Percentiles rank a stretch among this genome's conserved stretches.
Evolutionary conservation across 2,113 vertebrate genomes (phyloP).

Genomic region (Meriones unguiculatus): DNA sequence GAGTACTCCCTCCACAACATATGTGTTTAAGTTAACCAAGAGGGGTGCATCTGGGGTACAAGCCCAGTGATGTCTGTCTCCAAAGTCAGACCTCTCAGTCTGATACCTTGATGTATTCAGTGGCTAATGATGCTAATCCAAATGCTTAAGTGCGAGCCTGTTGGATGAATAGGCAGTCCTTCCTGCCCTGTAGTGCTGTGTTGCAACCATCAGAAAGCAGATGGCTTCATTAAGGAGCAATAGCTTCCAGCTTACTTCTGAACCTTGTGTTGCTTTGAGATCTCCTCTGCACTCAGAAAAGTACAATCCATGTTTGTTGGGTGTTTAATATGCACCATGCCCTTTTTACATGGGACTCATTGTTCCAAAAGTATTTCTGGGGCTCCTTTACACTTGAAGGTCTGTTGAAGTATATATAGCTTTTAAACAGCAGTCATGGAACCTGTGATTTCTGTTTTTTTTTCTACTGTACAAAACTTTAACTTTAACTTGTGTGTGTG

Average conservation of each 20-base stretch:
- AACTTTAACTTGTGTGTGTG: neutral
- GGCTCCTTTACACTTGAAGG: neutral
- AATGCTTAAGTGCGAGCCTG: neutral
- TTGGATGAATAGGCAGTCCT: neutral
- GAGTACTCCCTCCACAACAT: neutral
- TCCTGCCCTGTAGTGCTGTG: neutral
- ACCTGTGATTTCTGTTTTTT: neutral
- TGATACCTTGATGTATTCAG: neutral
- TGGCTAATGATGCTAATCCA: neutral
- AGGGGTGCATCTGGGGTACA: neutral
- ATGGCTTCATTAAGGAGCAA: neutral
- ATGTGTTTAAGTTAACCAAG: neutral
- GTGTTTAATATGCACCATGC: neutral
- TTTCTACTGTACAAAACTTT: neutral
- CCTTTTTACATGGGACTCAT: neutral
- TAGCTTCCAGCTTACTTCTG: neutral
- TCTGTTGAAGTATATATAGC: neutral
- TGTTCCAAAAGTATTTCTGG: neutral
- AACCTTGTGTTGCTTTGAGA: neutral
- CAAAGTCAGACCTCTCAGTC: neutral
- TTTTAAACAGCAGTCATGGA: neutral
- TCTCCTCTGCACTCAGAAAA: neutral
- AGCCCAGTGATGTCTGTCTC: neutral
- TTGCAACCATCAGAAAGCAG: slow-evolving; percentile 14
- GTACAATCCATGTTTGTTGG: neutral